A percentile compares a stretch with the other conserved stretches of the same genome.
Evolutionary conservation across 2,888 invertebrate species (phyloP).

Genomic region (Epistrophella euchroma): DNA sequence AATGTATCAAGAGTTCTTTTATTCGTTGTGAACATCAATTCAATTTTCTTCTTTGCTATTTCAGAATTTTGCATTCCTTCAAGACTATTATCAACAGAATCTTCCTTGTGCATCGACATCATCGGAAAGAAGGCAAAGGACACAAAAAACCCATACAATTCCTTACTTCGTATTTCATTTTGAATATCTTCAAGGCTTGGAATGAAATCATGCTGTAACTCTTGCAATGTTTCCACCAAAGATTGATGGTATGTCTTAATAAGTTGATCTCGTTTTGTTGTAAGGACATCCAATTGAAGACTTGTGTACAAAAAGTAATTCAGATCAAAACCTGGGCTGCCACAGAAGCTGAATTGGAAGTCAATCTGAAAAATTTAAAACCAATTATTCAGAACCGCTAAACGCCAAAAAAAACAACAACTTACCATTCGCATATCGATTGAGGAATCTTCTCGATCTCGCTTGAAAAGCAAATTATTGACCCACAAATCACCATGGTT

Average conservation of each 20-base stretch:
- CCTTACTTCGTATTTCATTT: constrained; percentile 79
- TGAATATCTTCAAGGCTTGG: constrained; percentile 79
- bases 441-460: constrained; percentile 78
- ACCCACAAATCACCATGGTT: constrained; percentile 86
- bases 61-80: constrained; percentile 81
- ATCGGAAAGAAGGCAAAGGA: constrained; percentile 82
- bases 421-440: constrained; percentile 83
- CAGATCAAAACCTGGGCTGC: constrained; percentile 83
- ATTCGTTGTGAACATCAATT: constrained; percentile 82
- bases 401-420: constrained; percentile 19
- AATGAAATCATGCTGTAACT: constrained; percentile 77
- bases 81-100: constrained; percentile 81
- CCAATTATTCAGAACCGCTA: background rate
- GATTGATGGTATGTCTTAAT: constrained; percentile 79
- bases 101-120: constrained; percentile 81
- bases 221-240: constrained; percentile 77
- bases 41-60: constrained; percentile 80
- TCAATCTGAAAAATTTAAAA: constrained; percentile 80
- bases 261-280: constrained; percentile 78
- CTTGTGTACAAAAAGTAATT: constrained; percentile 83
- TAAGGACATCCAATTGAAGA: constrained; percentile 80
- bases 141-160: constrained; percentile 82
- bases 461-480: constrained; percentile 85
- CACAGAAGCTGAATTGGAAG: constrained; percentile 82
- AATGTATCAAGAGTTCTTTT: constrained; percentile 80